Conservation (phyloP, 1,140 invertebrate species). For the Drosophila burlai region DNA sequence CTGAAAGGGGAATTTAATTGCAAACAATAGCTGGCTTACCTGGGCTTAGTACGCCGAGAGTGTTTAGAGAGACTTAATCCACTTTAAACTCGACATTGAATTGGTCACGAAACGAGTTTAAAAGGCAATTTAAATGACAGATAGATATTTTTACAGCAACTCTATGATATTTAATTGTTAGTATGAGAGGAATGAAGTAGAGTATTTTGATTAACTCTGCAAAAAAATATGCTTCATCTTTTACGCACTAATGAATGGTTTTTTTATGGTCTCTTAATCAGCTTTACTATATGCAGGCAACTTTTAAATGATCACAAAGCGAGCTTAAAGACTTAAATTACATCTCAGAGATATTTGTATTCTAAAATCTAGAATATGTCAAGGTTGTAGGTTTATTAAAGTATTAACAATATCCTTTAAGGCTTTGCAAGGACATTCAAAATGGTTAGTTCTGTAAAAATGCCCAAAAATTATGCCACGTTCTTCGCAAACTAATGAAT, state of each 20-base stretch:
- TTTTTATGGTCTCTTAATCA: no score
- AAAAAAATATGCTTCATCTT: no score
- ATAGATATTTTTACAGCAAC: neutral
- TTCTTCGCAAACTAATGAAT: no score
- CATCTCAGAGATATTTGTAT: neutral
- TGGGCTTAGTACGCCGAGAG: conserved; percentile 1
- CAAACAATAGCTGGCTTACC: conserved; percentile 27
- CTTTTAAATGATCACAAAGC: no score
- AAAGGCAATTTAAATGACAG: neutral
- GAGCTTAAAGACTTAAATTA: no score
- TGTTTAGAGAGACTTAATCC: conserved; percentile 3
- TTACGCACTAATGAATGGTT: no score
- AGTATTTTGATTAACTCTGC: neutral
- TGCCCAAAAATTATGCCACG: no score
- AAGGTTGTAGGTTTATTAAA: neutral
- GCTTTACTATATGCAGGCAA: no score
- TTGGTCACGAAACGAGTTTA: neutral
- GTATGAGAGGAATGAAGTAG: no score
- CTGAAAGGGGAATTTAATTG: conserved; percentile 37
- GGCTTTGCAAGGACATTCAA: no score
- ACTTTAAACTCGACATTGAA: conserved; percentile 6
- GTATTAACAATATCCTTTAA: neutral
- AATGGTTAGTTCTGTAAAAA: no score
- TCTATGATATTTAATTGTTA: neutral
- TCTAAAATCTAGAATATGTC: neutral